These are phyloP conservation scores for Pegoplata infirma DNA, from an alignment of 2,888 invertebrate genomes.

Conservation along the genomic window DNA sequence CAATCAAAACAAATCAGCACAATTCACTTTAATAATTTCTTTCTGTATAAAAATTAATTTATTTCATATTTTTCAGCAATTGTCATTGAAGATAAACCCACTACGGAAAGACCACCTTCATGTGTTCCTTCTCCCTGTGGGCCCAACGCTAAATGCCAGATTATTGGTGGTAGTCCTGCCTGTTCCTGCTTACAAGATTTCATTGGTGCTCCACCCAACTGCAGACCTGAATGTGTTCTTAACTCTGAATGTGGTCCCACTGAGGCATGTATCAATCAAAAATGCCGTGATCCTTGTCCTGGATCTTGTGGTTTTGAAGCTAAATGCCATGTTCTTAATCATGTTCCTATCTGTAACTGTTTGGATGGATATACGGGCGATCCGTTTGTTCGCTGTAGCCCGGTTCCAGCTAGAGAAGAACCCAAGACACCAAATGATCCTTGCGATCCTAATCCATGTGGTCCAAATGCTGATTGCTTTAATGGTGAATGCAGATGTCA, in stretches of 20 bases:
- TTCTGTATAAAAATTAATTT: background rate
- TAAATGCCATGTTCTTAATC: slow-evolving; percentile 87
- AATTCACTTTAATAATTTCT: no score
- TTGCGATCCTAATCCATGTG: slow-evolving; percentile 87
- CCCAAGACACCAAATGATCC: slow-evolving; percentile 78
- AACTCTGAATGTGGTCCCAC: slow-evolving; percentile 89
- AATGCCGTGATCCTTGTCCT: slow-evolving; percentile 89
- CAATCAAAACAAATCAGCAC: no score
- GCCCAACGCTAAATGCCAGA: slow-evolving; percentile 88
- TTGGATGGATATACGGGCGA: slow-evolving; percentile 87
- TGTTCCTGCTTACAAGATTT: slow-evolving; percentile 89
- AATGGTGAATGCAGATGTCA: slow-evolving; percentile 86
- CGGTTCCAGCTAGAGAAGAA: slow-evolving; percentile 79
- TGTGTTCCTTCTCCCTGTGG: slow-evolving; percentile 92
- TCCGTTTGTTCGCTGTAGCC: slow-evolving; percentile 86
- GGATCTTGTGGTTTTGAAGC: slow-evolving; percentile 90
- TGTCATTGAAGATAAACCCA: slow-evolving; percentile 67
- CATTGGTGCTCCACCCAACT: slow-evolving; percentile 88
- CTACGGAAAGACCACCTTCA: slow-evolving; percentile 85
- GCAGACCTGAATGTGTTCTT: slow-evolving; percentile 88
- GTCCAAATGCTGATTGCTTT: slow-evolving; percentile 85
- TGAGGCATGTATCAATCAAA: slow-evolving; percentile 87
- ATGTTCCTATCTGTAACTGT: slow-evolving; percentile 89
- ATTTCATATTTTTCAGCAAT: slow-evolving; percentile 61
- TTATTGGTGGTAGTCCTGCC: slow-evolving; percentile 85